These are phyloP conservation scores for Morone chrysops DNA, from an alignment of 2,113 vertebrate species.

Conservation along the genomic window DNA sequence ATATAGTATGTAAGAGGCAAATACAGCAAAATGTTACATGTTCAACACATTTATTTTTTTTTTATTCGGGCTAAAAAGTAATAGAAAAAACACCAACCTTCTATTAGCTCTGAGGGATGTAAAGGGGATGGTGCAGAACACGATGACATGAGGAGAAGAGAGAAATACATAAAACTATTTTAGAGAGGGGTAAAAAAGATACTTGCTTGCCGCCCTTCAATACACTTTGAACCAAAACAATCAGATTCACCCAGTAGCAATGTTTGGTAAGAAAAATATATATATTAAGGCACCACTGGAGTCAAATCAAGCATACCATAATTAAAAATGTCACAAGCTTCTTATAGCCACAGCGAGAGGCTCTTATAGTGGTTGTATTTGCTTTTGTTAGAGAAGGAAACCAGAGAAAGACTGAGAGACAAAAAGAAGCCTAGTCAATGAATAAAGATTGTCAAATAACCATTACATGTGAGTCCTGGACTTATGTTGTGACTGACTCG, in stretches of 20 bases:
- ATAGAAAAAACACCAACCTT: conserved; percentile 99
- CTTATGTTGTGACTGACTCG: no score
- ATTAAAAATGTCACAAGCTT: conserved; percentile 78
- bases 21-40: conserved; percentile 78
- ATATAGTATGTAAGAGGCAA: conserved; percentile 66
- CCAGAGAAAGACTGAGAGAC: conserved; percentile 79
- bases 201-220: conserved; percentile 83
- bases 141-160: conserved; percentile 99
- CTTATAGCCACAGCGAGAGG: conserved; percentile 78
- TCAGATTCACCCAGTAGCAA: conserved; percentile 81
- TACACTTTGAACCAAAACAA: conserved; percentile 83
- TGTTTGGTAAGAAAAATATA: conserved; percentile 63
- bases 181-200: conserved; percentile 99
- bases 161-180: conserved; percentile 98
- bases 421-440: conserved; percentile 56
- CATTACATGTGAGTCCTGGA: no score
- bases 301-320: conserved; percentile 79
- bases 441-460: no score
- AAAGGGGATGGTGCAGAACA: conserved; percentile 99
- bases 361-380: conserved; percentile 79
- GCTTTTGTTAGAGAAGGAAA: conserved; percentile 78
- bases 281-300: conserved; percentile 76
- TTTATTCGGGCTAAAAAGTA: conserved; percentile 99
- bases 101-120: conserved; percentile 99
- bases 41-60: conserved; percentile 72